Evolutionary conservation across 1,140 invertebrate species (phyloP).

Genomic region (Listronotus bonariensis): DNA sequence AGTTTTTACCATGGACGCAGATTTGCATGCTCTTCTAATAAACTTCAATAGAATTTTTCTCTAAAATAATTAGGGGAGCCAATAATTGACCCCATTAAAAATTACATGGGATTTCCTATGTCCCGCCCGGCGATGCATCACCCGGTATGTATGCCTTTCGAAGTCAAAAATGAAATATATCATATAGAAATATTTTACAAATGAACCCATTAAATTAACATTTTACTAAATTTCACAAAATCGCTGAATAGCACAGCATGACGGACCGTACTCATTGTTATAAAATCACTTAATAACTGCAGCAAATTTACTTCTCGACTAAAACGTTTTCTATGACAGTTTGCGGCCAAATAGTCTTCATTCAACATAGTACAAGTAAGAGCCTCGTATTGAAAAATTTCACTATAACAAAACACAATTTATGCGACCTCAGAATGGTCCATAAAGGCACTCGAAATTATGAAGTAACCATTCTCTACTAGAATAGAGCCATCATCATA

Average conservation of each 20-base stretch:
- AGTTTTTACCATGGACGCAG: too few species aligned
- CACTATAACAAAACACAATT: conserved; percentile 41
- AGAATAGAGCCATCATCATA: conserved; percentile 39
- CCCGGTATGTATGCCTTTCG: background rate
- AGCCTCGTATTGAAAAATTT: conserved; percentile 24
- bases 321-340: conserved; percentile 37
- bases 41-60: too few species aligned
- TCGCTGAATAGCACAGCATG: conserved; percentile 21
- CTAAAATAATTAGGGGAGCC: too few species aligned
- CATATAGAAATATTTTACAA: conserved; percentile 27
- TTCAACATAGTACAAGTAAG: conserved; percentile 30
- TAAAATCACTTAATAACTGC: conserved; percentile 26
- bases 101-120: too few species aligned
- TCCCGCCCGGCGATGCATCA: too few species aligned
- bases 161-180: background rate
- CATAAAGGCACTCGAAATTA: conserved; percentile 44
- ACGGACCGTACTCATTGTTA: background rate
- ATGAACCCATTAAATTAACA: conserved; percentile 34
- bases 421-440: conserved; percentile 48
- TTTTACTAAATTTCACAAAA: conserved; percentile 35
- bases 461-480: conserved; percentile 38
- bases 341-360: conserved; percentile 43
- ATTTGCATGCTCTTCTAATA: too few species aligned
- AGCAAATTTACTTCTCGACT: conserved; percentile 26
- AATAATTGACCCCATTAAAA: too few species aligned